Conservation (phyloP, 2,113 vertebrate species). For the Ammodytes marinus region DNA sequence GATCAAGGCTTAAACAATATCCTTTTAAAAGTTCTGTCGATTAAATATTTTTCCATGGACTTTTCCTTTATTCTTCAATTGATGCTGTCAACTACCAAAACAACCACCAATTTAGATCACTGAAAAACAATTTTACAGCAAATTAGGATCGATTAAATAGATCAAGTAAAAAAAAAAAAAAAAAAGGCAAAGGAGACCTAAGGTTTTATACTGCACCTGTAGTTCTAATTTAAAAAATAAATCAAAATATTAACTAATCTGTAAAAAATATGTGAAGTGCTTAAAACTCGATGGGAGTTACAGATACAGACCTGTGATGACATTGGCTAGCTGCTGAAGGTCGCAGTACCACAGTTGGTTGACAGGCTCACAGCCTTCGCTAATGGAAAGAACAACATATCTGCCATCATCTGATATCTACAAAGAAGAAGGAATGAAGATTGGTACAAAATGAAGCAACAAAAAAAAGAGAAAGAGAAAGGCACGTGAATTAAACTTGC, state of each 20-base stretch:
- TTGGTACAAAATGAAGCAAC: background rate
- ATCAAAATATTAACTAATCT: no score
- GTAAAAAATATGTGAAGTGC: background rate
- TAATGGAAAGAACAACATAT: slow-evolving; percentile 82
- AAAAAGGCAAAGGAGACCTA: background rate
- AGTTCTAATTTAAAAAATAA: background rate
- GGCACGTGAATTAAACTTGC: background rate
- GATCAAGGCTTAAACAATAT: no score
- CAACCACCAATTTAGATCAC: background rate
- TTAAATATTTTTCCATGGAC: background rate
- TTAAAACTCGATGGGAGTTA: background rate
- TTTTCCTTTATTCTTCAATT: background rate
- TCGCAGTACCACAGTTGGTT: slow-evolving; percentile 87
- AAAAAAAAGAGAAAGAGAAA: background rate
- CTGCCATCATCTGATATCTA: slow-evolving; percentile 84
- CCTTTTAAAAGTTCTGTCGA: background rate
- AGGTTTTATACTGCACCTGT: background rate
- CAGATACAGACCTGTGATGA: slow-evolving; percentile 79
- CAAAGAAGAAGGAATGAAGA: background rate
- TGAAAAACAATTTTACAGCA: background rate
- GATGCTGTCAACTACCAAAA: background rate
- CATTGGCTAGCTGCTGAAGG: slow-evolving; percentile 78
- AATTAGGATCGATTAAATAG: no score
- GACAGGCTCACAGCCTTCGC: slow-evolving; percentile 84
- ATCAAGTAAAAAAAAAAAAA: no score